Conservation (phyloP, 2,888 invertebrate genomes). For the Chouioia cunea region DNA sequence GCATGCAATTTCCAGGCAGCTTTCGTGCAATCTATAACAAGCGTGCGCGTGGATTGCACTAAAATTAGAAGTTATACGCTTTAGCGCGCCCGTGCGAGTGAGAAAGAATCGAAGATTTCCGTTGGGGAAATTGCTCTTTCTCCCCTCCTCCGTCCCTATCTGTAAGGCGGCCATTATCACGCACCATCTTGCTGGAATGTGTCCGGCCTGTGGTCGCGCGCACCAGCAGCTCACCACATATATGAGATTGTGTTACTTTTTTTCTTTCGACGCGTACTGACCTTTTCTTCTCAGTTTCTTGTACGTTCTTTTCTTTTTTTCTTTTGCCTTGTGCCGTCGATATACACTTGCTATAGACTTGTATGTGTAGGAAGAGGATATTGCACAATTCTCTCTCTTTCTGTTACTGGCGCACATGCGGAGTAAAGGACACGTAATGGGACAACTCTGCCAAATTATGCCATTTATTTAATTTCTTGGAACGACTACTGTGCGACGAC, state of each 20-base stretch:
- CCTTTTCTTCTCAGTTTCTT: slow-evolving; percentile 33
- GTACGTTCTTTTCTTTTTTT: slow-evolving; percentile 28
- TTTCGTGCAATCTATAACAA: slow-evolving; percentile 17
- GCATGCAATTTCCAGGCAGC: slow-evolving; percentile 4
- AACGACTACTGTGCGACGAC: slow-evolving; percentile 53
- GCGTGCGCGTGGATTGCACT: slow-evolving; percentile 20
- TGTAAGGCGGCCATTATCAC: slow-evolving; percentile 66
- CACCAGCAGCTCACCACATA: slow-evolving; percentile 13
- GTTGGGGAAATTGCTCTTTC: slow-evolving; percentile 63
- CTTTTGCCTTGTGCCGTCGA: slow-evolving; percentile 2
- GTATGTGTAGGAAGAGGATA: slow-evolving; percentile 50
- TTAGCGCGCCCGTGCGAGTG: slow-evolving; percentile 53
- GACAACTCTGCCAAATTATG: slow-evolving; percentile 65
- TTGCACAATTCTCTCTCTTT: slow-evolving; percentile 50
- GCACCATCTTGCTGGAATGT: slow-evolving; percentile 67
- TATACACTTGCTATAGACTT: too few species aligned
- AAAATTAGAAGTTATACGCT: slow-evolving; percentile 61
- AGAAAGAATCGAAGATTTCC: slow-evolving; percentile 56
- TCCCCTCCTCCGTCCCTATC: slow-evolving; percentile 60
- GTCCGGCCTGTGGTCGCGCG: slow-evolving; percentile 49
- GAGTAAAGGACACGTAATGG: slow-evolving; percentile 51
- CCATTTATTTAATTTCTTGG: slow-evolving; percentile 64
- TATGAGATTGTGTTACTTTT: slow-evolving; percentile 46
- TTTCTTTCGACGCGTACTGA: slow-evolving; percentile 4
- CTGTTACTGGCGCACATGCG: slow-evolving; percentile 6